Conservation (phyloP, 2,888 invertebrate species). For the Azorinus chamasolen region DNA sequence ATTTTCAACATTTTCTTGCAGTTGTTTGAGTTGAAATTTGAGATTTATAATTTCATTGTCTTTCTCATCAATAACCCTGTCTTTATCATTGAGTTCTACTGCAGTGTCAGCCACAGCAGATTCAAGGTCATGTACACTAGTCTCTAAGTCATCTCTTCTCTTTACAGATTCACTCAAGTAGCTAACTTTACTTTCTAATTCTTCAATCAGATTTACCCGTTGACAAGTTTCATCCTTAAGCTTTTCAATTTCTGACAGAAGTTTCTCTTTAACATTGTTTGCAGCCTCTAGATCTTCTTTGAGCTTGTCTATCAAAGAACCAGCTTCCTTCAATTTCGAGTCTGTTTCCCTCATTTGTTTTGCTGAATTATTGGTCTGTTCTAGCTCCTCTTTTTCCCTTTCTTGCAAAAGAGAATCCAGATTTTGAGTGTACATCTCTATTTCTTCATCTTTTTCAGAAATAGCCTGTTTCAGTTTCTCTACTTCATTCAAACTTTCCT, state of each 20-base stretch:
- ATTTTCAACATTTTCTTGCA: not conserved
- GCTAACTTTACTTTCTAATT: conserved; percentile 4
- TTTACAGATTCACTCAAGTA: not conserved
- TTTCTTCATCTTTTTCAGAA: conserved; percentile 27
- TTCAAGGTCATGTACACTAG: conserved; percentile 44
- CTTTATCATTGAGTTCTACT: conserved; percentile 49
- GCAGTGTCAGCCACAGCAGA: conserved; percentile 51
- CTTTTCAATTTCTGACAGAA: not conserved
- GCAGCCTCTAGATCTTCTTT: conserved; percentile 13
- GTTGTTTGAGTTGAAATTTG: conserved; percentile 23
- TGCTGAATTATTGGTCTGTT: not conserved
- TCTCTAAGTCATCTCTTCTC: conserved; percentile 11
- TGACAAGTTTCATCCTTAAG: not conserved
- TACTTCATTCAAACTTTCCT: not conserved
- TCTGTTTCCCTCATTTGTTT: conserved; percentile 1
- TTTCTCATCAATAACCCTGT: conserved; percentile 43
- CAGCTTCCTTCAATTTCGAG: not conserved
- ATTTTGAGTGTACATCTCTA: conserved; percentile 19
- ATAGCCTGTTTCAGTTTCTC: not conserved
- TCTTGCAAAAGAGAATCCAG: conserved; percentile 6
- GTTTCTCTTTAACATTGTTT: not conserved
- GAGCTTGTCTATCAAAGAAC: conserved; percentile 3
- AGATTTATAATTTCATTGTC: conserved; percentile 35
- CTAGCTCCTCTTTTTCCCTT: conserved; percentile 7
- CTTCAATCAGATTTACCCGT: conserved; percentile 6